Base-by-base conservation (phyloP, 1,140 invertebrate species). In the Zophobas atratus region DNA sequence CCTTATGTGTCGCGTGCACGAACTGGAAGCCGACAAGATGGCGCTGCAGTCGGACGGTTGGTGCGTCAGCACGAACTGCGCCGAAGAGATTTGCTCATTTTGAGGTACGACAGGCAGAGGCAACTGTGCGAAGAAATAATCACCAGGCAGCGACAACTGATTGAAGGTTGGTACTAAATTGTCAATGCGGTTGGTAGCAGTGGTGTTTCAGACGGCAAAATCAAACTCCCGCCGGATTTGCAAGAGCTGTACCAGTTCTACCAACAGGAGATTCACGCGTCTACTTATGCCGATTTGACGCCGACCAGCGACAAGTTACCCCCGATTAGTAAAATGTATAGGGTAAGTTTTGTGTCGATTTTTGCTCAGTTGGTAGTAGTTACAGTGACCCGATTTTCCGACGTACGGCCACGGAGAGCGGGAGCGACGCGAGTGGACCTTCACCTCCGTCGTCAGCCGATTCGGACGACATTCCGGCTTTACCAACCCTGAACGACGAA, bases 121-220 rank as follows among this genome's bases (percentile, higher is more conserved):
- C 91, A 93, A 57, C 90, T 98, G 1, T 96, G 94, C 76, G 96
- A 98, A 83, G 95, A 97, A 84, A 97, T 98, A 75, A 98, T 98
- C 71, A 94, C 94, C 0, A 89, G 95, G 49, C 97, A 98, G 85
- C 88, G 95, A 63, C 88, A 93, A 32, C 89, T 97, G n/a, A 94
- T 98, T 78, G 94, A 97, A 90, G 94, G 94, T 95, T 49, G 6
- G 43, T 55, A 1, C 36, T 56, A 8, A 76, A 0, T 0, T 56
- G 6, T 1, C 8, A 56, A 46, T 1, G 48, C 35, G 1, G 67
- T 8, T 41, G 2, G 76, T 70, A 35, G 32, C 67, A 53, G 43
- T 60, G 6, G 2, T n/a, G 0, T 43, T 67, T 67, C 87, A 94
- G 91, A 92, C 84, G 88, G 92, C 81, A 88, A 90, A 77, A 84